phyloP scores from a whole-genome alignment of 30 jellyfish, hydroid and myxozoan species.

The Morbakka virulenta region DNA sequence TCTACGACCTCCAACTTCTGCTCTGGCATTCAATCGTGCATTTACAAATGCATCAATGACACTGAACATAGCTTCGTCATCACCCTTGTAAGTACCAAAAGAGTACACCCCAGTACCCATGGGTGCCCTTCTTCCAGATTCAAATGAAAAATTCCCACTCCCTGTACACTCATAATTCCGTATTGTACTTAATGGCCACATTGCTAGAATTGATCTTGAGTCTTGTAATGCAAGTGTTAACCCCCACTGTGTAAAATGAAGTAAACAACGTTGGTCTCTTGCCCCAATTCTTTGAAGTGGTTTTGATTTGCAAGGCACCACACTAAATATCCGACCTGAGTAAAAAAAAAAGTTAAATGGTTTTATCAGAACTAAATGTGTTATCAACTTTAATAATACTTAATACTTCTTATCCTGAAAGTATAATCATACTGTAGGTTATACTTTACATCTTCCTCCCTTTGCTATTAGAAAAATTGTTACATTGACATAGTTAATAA shows the following conservation, averaged over 20 bases:
- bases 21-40: slow-evolving; percentile 71
- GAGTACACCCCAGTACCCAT: slow-evolving; percentile 91
- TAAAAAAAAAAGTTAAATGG: too few species aligned
- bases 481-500: too few species aligned
- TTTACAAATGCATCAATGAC: slow-evolving; percentile 80
- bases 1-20: slow-evolving; percentile 40
- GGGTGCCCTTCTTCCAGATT: slow-evolving; percentile 94
- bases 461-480: too few species aligned
- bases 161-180: slow-evolving; percentile 92
- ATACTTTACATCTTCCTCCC: too few species aligned
- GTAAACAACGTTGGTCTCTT: slow-evolving; percentile 77
- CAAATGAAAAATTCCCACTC: slow-evolving; percentile 71
- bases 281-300: slow-evolving; percentile 90
- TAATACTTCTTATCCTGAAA: too few species aligned
- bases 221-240: slow-evolving; percentile 88
- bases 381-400: too few species aligned
- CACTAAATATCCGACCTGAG: slow-evolving; percentile 74
- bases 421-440: too few species aligned
- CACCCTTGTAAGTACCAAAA: slow-evolving; percentile 75
- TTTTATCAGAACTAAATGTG: too few species aligned
- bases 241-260: slow-evolving; percentile 95
- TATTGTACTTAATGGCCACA: slow-evolving; percentile 92
- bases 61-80: slow-evolving; percentile 85
- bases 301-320: slow-evolving; percentile 66
- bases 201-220: slow-evolving; percentile 80